These are phyloP conservation scores for Nibea coibor DNA, from an alignment of 2,113 vertebrate genomes.

Conservation along the genomic window DNA sequence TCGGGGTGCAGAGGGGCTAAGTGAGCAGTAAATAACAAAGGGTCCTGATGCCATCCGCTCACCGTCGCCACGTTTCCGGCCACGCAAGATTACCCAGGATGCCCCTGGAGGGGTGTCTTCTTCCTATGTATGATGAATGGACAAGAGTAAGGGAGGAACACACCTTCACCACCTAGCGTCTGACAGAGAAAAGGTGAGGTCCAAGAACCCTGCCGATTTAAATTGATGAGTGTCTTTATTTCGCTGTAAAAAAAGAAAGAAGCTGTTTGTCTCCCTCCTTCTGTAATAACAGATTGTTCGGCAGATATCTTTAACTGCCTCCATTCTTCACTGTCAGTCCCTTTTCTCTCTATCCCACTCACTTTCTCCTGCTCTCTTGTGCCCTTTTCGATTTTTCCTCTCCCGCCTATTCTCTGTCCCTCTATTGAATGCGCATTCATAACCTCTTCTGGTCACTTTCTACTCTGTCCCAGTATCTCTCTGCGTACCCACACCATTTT, in stretches of 20 bases:
- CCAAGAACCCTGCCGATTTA: conserved; percentile 75
- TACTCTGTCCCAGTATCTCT: conserved; percentile 28
- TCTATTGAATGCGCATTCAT: conserved; percentile 75
- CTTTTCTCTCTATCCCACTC: conserved; percentile 68
- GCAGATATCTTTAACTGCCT: conserved; percentile 83
- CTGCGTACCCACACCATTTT: conserved; percentile 25
- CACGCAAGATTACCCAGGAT: conserved; percentile 85
- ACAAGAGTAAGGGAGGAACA: conserved; percentile 51
- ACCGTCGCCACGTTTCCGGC: conserved; percentile 75
- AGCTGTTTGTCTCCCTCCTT: conserved; percentile 81
- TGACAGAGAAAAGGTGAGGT: conserved; percentile 73
- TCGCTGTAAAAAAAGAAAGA: conserved; percentile 72
- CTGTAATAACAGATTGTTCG: conserved; percentile 83
- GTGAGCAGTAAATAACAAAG: conserved; percentile 90
- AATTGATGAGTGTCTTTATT: conserved; percentile 88
- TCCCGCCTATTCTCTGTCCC: conserved; percentile 57
- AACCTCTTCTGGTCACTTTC: conserved; percentile 61
- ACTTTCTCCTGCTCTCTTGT: conserved; percentile 63
- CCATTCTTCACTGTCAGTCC: conserved; percentile 82
- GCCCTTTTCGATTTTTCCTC: conserved; percentile 71
- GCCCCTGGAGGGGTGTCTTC: conserved; percentile 74
- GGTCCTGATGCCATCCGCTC: conserved; percentile 68
- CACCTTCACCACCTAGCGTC: conserved; percentile 49
- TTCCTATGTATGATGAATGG: conserved; percentile 80
- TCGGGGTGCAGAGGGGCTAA: conserved; percentile 82